phyloP scores from a whole-genome alignment of 2,888 invertebrate genomes.

The Escarpia spicata region DNA sequence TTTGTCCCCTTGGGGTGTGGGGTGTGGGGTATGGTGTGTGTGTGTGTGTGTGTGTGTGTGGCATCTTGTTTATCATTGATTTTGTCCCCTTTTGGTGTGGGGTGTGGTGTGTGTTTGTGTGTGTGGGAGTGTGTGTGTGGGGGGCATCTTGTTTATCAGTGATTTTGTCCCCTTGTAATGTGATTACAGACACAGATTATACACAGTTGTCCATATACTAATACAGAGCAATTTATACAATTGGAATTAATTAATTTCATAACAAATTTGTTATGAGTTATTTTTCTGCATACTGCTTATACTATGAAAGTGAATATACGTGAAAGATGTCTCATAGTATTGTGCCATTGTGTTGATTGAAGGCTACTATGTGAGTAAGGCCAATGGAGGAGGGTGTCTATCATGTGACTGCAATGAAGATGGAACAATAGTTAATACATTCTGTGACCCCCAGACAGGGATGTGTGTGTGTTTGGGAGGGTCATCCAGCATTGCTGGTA shows the following conservation, averaged over 20 bases:
- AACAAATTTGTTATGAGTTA: background rate
- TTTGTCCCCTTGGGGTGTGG: too few relatives aligned
- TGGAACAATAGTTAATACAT: slow-evolving; percentile 43
- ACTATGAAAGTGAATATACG: background rate
- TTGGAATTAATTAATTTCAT: background rate
- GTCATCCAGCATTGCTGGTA: slow-evolving; percentile 33
- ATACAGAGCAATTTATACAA: background rate
- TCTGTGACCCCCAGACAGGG: slow-evolving; percentile 49
- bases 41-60: too few relatives aligned
- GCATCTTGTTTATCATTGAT: too few relatives aligned
- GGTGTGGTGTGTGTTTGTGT: too few relatives aligned
- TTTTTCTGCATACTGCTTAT: background rate
- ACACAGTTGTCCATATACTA: too few relatives aligned
- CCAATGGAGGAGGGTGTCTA: slow-evolving; percentile 51
- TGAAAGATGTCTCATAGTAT: background rate
- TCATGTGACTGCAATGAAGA: slow-evolving; percentile 53
- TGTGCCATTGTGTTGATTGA: background rate
- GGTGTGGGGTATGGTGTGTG: too few relatives aligned
- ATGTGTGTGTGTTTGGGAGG: slow-evolving; percentile 62
- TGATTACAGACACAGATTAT: too few relatives aligned
- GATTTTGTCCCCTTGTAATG: too few relatives aligned
- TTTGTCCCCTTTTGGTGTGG: too few relatives aligned
- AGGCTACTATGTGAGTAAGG: slow-evolving; percentile 40
- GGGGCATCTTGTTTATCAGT: too few relatives aligned
- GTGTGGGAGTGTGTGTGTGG: too few relatives aligned